Evolutionary conservation across 2,113 vertebrate genomes (phyloP), one percentile per base, ranked within the genome.

Genomic region (Salminus brasiliensis): DNA sequence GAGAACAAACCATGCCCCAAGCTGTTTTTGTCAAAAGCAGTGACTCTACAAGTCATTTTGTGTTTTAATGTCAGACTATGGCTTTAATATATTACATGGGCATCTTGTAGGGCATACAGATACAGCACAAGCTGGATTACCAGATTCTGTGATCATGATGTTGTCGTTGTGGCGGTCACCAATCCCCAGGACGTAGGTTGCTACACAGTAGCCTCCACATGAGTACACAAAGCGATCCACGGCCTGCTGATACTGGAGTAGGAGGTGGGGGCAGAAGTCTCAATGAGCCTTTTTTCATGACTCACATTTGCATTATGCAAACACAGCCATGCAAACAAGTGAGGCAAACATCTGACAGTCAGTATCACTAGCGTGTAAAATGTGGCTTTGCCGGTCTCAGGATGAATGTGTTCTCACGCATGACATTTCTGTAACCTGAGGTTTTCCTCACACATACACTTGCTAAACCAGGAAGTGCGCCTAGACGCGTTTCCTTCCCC

Each of bases 151-250:
- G 91, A 99, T 96, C 98, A 99, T 99, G 86, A 99, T 99, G 91
- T 99, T 99, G 91, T 99, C 97, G 4, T 99, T 99, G 89, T 99
- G 98, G 13, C 98, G 94, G 90, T 99, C 98, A 2, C 98, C 97
- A 43, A 99, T 99, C n/a, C 98, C 98, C 86, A 99, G 94, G 63
- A 99, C 97, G 65, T 97, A 99, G 1, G 98, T 99, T 41, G 98
- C 98, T 84, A 99, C 97, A 23, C 97, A 99, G 90, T 99, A 99
- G 27, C 98, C 98, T 36, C 95, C 97, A 59, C 97, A 99, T 67
- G 98, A 99, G 68, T 93, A 96, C 77, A 99, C 94, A 88, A 99
- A 99, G 88, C 94, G 95, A 87, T 98, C 96, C 85, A 98, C 96
- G 0, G 96, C 96, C 87, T 95, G 94, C 91, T 97, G 96, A 90